Evolutionary conservation across 2,797 vertebrate species (phyloP), one percentile per base, ranked within the genome.

Genomic region (Hypotaenidia okinawae): DNA sequence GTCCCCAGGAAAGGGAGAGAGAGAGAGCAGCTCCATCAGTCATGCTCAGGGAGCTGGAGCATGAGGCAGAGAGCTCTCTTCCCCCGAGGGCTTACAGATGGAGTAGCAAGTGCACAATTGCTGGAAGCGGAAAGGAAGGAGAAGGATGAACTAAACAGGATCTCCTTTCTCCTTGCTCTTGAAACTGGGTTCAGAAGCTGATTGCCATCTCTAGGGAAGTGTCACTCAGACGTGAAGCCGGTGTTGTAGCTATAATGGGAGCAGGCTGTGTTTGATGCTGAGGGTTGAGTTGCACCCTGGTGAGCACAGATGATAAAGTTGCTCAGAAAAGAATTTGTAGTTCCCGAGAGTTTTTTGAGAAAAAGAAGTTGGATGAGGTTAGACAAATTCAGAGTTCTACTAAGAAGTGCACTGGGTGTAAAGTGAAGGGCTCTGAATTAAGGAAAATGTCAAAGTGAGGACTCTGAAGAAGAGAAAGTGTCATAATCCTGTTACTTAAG

Each of bases 101-200:
- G 72, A 63, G 43, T 39, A 82, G 55, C 59, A 61, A 82, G 6
- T 0, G 1, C 81, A 90, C 87, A 91, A 69, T 79, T 89, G 75
- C 59, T 94, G 92, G 90, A 91, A 94, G 68, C 1, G 3, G 78
- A 54, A 92, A 61, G 67, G 67, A 81, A 57, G 8, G 51, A 82
- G 59, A 49, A 43, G 57, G 79, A 69, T 2, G 5, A 43, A 73
- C 41, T 12, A 62, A 45, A 12, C 55, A 68, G 75, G 82, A 79
- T 76, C 87, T 82, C 45, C 55, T 67, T 91, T 90, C 57, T 79
- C 45, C 61, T 86, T 4, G 1, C 28, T 74, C 32, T 72, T 80
- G 33, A 61, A 51, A 1, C 13, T 10, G 72, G n/a, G 16, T 28
- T 72, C 41, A 6, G 82, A 25, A 9, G 52, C 64, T 39, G 79